Evolutionary conservation across 2,888 invertebrate species (phyloP), one percentile per base, ranked within the genome.

Genomic region (Ormyrus nitidulus): DNA sequence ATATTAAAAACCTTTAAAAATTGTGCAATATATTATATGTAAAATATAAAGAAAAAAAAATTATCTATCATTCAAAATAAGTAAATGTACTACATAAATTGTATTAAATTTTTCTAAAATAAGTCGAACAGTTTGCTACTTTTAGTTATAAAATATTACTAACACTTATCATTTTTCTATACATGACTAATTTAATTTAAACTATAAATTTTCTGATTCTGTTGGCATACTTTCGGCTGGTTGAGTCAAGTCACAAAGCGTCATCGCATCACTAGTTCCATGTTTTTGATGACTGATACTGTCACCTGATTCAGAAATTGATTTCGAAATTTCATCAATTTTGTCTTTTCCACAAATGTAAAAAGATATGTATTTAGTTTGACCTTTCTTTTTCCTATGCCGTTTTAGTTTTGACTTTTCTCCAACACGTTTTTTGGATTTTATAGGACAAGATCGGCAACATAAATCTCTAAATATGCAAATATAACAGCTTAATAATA

Each of bases 391-490:
- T 51, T 66, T 75, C 19, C 64, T 54, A 48, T 64, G 56, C 19
- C 48, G 54, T 4, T 73, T 73, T n/a, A 9, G 10, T 48, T 8
- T 73, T 34, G 59, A 2, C 10, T 13, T 75, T 68, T 49, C 51
- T 1, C 2, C 10, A 3, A 7, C 34, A 34, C 19, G 34, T 8
- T 49, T 34, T n/a, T 59, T 68, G 6, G 59, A 19, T 10, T 2
- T 7, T 19, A 13, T 44, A 6, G 58, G 10, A 7, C 58, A 49
- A 1, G 71, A 13, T 5, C 87, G 92, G 82, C 94, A 94, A 86
- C 94, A 94, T 5, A 94, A 91, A 83, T 94, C 92, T 73, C 93
- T 92, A 80, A 94, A 92, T 13, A 94, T 94, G 85, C 94, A 94
- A 6, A 93, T 93, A 88, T 94, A 94, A 87, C 94, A 94, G 87